Conservation (phyloP, 2,888 invertebrate genomes). For the Toxonevra muliebris region DNA sequence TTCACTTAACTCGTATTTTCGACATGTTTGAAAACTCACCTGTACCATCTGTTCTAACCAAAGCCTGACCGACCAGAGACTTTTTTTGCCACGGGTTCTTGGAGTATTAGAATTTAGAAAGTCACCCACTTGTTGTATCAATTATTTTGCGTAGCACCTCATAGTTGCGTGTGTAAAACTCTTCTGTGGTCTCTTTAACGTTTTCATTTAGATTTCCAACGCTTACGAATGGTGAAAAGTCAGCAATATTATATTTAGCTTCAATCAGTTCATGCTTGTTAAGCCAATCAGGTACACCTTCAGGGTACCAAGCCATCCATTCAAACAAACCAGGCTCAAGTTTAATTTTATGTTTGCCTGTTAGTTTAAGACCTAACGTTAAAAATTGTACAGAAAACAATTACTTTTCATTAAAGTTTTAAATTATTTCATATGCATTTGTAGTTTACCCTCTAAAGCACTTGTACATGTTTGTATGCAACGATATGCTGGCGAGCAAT, state of each 20-base stretch:
- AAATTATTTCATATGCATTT: background rate
- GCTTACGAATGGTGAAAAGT: slow-evolving; percentile 73
- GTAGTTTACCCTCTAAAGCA: slow-evolving; percentile 68
- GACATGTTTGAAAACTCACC: no score
- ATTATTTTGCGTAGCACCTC: slow-evolving; percentile 70
- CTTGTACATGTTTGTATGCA: slow-evolving; percentile 88
- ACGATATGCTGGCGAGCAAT: slow-evolving; percentile 88
- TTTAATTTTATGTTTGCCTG: slow-evolving; percentile 72
- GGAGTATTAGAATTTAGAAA: background rate
- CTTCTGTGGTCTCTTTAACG: slow-evolving; percentile 71
- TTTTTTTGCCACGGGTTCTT: background rate
- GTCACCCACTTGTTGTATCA: slow-evolving; percentile 65
- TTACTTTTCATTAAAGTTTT: background rate
- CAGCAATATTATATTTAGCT: slow-evolving; percentile 81
- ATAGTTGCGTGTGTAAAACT: slow-evolving; percentile 74
- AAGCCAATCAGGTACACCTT: slow-evolving; percentile 82
- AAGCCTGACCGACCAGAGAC: no score
- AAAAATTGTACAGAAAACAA: background rate
- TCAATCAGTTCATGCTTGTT: slow-evolving; percentile 74
- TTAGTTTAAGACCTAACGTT: slow-evolving; percentile 68
- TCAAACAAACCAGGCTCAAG: slow-evolving; percentile 94
- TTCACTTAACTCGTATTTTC: no score
- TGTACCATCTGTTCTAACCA: no score
- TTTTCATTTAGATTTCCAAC: slow-evolving; percentile 67
- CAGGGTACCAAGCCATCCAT: slow-evolving; percentile 90